Evolutionary conservation across 2,888 invertebrate species (phyloP).

Genomic region (Calliphora vomitoria): DNA sequence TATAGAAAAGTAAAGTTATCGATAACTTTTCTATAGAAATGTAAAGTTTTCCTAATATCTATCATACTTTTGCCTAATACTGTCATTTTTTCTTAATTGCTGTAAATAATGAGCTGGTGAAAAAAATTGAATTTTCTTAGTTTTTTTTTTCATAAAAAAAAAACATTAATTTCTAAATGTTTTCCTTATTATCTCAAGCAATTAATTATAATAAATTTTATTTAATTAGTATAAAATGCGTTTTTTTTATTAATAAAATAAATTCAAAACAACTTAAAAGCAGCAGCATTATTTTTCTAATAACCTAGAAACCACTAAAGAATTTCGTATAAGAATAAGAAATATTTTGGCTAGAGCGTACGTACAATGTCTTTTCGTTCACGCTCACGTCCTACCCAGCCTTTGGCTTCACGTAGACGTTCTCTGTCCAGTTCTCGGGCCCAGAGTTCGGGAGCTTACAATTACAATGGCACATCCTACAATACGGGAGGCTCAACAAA

Average conservation of each 20-base stretch:
- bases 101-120: slow-evolving; percentile 39
- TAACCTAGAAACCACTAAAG: slow-evolving; percentile 4
- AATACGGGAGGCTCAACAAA: slow-evolving; percentile 75
- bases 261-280: neutral
- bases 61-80: neutral
- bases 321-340: neutral
- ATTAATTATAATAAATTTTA: slow-evolving; percentile 33
- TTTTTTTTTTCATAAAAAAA: neutral
- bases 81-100: slow-evolving; percentile 18
- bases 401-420: slow-evolving; percentile 84
- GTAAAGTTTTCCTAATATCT: too few species aligned
- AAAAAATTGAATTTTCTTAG: slow-evolving; percentile 17
- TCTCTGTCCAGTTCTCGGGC: slow-evolving; percentile 86
- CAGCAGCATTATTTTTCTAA: slow-evolving; percentile 1
- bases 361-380: slow-evolving; percentile 84
- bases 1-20: too few species aligned
- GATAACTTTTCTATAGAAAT: too few species aligned
- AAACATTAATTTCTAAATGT: slow-evolving; percentile 7
- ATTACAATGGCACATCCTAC: slow-evolving; percentile 76
- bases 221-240: slow-evolving; percentile 55
- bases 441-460: slow-evolving; percentile 75
- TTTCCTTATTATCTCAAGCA: slow-evolving; percentile 30
- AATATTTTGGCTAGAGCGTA: slow-evolving; percentile 23
- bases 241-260: slow-evolving; percentile 39
- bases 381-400: slow-evolving; percentile 82